Evolutionary conservation across 2,888 invertebrate genomes (phyloP), one percentile per base, ranked within the genome.

Genomic region (Troides aeacus): DNA sequence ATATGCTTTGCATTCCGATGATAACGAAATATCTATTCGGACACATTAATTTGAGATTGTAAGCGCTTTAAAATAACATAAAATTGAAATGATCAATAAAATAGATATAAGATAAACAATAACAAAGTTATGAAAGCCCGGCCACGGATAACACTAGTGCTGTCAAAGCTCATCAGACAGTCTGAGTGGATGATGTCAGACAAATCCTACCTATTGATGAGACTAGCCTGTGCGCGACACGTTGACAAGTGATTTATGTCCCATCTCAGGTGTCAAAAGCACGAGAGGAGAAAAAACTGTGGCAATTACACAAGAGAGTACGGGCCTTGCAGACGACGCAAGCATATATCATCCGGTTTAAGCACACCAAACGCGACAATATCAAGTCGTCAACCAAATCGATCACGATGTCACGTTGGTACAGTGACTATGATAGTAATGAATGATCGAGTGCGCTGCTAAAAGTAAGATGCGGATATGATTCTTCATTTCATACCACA

Each of bases 181-280:
- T 75, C 76, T 75, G 83, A 81, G 39, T 58, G 10, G 85, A 82
- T 87, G 88, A 88, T 85, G 85, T 87, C 87, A 89, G 83, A 78
- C 73, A 73, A 78, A 79, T 78, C 78, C 80, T 79, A 75, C 76
- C 83, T 83, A 87, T 85, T 86, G 86, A 88, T 88, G 79, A 81
- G 80, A 78, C 80, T 86, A 85, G 80, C 83, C 86, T 80, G 84
- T 81, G 85, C 85, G 83, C 81, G 81, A 81, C 81, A 81, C 83
- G 81, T 81, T 89, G 90, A 91, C 90, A 91, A 83, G 87, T 90
- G 90, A 91, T 90, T 90, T 88, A 92, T 91, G 79, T 78, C 78
- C 74, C 74, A 78, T 78, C 86, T 86, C 88, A 88, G 89, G 89
- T 90, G 90, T 89, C 88, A 89, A 86, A 82, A 85, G 74, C 78